These are phyloP conservation scores for Argyresthia albistria DNA, from an alignment of 2,888 invertebrate species.

Conservation along the genomic window DNA sequence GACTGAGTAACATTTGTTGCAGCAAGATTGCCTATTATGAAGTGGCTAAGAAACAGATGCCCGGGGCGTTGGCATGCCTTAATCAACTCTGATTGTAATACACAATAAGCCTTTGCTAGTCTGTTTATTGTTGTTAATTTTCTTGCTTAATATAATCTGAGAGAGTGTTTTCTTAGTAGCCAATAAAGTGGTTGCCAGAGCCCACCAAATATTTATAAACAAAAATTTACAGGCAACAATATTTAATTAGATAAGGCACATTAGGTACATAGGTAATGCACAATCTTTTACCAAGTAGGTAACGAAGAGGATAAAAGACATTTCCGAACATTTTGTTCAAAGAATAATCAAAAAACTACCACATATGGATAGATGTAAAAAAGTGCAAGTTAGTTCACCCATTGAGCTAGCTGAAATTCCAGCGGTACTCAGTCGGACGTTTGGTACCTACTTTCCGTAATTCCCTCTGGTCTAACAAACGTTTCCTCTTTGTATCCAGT, in stretches of 20 bases:
- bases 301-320: no score
- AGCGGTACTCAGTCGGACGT: neutral
- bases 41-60: constrained; percentile 59
- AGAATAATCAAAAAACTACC: no score
- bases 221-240: no score
- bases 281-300: no score
- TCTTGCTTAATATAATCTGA: neutral
- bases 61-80: constrained; percentile 39
- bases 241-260: no score
- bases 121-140: constrained; percentile 1
- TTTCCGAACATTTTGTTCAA: no score
- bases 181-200: no score
- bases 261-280: no score
- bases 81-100: constrained; percentile 25
- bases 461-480: constrained; percentile 7
- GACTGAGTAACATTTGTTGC: constrained; percentile 43
- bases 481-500: constrained; percentile 14
- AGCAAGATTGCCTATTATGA: constrained; percentile 28
- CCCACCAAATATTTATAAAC: no score
- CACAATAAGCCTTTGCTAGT: neutral
- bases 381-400: no score
- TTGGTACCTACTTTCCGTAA: neutral
- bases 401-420: neutral
- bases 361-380: no score
- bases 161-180: no score